Base-by-base conservation (phyloP, 2,888 invertebrate genomes). In the Brenthis hecate region DNA sequence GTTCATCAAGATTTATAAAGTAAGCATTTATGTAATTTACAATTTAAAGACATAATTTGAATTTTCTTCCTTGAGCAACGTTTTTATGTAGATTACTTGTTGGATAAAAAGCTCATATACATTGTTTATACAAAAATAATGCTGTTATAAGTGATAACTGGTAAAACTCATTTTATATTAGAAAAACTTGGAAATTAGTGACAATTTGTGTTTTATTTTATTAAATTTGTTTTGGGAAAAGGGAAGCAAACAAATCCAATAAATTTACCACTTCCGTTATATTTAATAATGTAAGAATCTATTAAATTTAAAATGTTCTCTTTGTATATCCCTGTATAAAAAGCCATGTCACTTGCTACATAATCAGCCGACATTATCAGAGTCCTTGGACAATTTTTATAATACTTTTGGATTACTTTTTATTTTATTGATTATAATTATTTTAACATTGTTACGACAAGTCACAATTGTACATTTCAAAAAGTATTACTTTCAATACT, bases 161-260 rank as follows among this genome's bases (percentile, higher is more conserved):
- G n/a, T 28, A n/a, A 28, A 56, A 36, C 55, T 6, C 16, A 16
- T 28, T 16, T 51, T 19, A 43, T 13, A 19, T n/a, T 32, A 13
- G 16, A 43, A 62, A 53, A 16, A 19, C 8, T 54, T 54, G 4
- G 16, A 36, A 36, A 62, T 62, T 62, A 62, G 62, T 62, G 36
- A 62, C 62, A 62, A 51, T 36, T 23, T 36, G 19, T 6, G 13
- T 36, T 51, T 53, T n/a, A 8, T 56, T 14, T 54, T 54, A 28
- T 32, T 13, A 2, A 50, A 28, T 28, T 16, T 53, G 2, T 16
- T 61, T 19, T 4, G 43, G 23, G 23, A 43, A 6, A 53, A 13
- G 62, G 43, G 19, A 14, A 43, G 19, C 11, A 62, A 62, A 54
- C 13, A 53, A 53, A 43, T 43, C 13, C 0, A 32, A 28, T 2